phyloP scores from a whole-genome alignment of 2,113 vertebrate genomes.

The Menidia beryllina region DNA sequence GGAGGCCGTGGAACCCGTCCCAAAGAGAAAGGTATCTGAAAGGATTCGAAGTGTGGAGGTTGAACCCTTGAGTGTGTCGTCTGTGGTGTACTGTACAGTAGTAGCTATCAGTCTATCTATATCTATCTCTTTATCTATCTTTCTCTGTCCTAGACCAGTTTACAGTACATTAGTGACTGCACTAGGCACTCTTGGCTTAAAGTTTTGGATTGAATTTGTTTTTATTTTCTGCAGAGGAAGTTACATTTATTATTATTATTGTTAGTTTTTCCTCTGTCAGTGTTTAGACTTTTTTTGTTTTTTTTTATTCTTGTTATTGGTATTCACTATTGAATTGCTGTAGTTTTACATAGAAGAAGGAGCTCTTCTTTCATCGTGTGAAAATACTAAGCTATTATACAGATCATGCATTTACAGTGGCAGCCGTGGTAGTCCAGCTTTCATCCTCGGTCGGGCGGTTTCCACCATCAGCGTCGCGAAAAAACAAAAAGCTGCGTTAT shows the following conservation, averaged over 20 bases:
- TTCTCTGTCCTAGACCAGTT: conserved; percentile 93
- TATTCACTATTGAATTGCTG: conserved; percentile 76
- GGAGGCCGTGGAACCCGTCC: neutral
- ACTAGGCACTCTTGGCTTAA: conserved; percentile 86
- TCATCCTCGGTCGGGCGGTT: neutral
- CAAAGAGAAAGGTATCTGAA: conserved; percentile 41
- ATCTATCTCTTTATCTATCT: conserved; percentile 69
- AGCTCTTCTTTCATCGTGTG: conserved; percentile 58
- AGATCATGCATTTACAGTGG: conserved; percentile 53
- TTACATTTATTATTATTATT: conserved; percentile 67
- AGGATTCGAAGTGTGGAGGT: conserved; percentile 74
- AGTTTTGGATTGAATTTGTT: conserved; percentile 62
- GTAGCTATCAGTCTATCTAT: conserved; percentile 74
- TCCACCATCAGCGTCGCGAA: conserved; percentile 1
- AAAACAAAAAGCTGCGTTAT: conserved; percentile 27
- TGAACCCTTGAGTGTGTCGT: conserved; percentile 69
- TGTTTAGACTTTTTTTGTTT: conserved; percentile 80
- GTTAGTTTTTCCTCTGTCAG: conserved; percentile 70
- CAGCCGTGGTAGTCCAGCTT: conserved; percentile 45
- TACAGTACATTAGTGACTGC: conserved; percentile 95
- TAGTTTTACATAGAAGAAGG: conserved; percentile 73
- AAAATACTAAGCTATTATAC: conserved; percentile 63
- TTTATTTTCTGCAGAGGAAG: conserved; percentile 75
- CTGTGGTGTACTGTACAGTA: conserved; percentile 74
- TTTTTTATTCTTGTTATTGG: conserved; percentile 74